Conservation (phyloP, 2,797 vertebrate species). For the Macrochelys suwanniensis region DNA sequence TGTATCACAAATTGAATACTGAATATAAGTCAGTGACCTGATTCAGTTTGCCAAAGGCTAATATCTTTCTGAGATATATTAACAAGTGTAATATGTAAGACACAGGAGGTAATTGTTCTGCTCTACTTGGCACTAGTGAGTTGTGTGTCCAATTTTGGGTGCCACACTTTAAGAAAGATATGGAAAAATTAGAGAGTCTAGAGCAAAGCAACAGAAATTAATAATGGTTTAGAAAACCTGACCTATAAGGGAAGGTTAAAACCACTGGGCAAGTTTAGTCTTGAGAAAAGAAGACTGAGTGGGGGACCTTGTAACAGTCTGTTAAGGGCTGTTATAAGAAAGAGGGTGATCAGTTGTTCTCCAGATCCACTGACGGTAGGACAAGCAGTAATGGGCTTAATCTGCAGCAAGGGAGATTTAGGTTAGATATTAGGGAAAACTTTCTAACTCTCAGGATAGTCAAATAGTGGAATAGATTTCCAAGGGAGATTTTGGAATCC, state of each 20-base stretch:
- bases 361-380: not conserved
- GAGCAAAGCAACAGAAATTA: not conserved
- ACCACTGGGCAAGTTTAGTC: no score
- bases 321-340: not conserved
- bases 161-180: not conserved
- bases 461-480: not conserved
- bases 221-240: not conserved
- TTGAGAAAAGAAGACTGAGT: no score
- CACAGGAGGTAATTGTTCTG: not conserved
- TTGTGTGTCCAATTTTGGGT: not conserved
- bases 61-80: not conserved
- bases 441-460: not conserved
- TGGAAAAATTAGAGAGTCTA: not conserved
- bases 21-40: not conserved
- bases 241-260: no score
- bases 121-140: not conserved
- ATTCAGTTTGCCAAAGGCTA: not conserved
- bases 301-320: not conserved
- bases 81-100: not conserved
- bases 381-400: not conserved
- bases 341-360: not conserved
- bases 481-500: not conserved
- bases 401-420: not conserved
- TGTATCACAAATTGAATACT: not conserved
- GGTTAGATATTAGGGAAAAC: not conserved